phyloP scores from a whole-genome alignment of 2,113 vertebrate genomes.

The Tragelaphus scriptus region DNA sequence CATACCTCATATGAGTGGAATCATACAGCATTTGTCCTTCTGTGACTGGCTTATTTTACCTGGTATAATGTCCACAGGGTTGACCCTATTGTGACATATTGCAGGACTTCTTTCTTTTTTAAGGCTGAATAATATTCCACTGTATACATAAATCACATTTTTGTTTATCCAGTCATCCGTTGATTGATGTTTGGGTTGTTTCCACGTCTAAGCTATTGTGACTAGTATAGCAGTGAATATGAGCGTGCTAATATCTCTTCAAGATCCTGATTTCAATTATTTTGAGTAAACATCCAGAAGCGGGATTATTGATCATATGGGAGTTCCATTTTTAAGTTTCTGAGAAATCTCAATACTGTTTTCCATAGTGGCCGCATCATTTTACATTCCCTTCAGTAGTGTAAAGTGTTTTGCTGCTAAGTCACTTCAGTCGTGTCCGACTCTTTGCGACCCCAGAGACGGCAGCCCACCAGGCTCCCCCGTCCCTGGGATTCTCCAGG shows the following conservation, averaged over 20 bases:
- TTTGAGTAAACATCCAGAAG: neutral
- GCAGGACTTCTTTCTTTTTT: neutral
- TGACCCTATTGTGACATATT: neutral
- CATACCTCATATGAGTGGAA: neutral
- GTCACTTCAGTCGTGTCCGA: too few relatives aligned
- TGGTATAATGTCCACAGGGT: neutral
- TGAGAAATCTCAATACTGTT: neutral
- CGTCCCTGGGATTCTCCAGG: too few relatives aligned
- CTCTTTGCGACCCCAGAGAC: too few relatives aligned
- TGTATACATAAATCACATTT: neutral
- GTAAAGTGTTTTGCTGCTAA: neutral
- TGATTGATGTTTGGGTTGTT: neutral
- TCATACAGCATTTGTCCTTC: neutral
- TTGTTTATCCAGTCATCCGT: neutral
- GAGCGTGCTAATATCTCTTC: neutral
- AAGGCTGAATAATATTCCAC: neutral
- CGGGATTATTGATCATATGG: neutral
- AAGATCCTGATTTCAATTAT: neutral
- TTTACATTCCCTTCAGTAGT: neutral
- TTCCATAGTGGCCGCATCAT: neutral
- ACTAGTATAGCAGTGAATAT: neutral
- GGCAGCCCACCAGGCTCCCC: too few relatives aligned
- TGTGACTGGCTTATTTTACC: neutral
- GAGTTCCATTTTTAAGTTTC: neutral
- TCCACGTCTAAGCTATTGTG: neutral